Evolutionary conservation across 2,888 invertebrate genomes (phyloP).

Genomic region (Heliconius ismenius): DNA sequence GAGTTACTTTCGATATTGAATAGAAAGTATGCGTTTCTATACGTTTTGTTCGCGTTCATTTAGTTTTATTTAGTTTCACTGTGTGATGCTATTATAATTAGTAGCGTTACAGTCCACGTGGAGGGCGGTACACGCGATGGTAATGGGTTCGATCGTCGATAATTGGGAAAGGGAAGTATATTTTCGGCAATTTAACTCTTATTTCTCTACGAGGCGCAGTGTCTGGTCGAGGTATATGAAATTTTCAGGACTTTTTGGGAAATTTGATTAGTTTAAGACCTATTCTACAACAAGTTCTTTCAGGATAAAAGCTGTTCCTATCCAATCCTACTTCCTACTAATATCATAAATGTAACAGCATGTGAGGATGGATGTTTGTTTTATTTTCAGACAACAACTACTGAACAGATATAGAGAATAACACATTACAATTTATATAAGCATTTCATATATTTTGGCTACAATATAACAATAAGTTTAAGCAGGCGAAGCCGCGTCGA

Average conservation of each 20-base stretch:
- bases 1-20: conserved; percentile 33
- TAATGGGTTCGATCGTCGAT: no score
- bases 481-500: not conserved
- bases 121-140: no score
- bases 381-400: no score
- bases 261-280: no score
- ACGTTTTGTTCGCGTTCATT: conserved; percentile 3
- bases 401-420: not conserved
- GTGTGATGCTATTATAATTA: not conserved
- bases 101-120: not conserved
- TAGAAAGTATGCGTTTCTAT: conserved; percentile 33
- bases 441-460: not conserved
- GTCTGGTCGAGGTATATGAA: not conserved
- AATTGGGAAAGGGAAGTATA: no score
- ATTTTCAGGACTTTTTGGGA: no score
- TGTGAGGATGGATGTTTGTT: no score
- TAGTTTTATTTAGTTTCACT: conserved; percentile 27
- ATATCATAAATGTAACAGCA: no score
- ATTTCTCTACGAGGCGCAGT: not conserved
- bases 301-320: not conserved
- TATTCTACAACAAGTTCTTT: no score
- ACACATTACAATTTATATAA: not conserved
- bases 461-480: not conserved
- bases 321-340: not conserved
- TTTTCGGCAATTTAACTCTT: no score